Percentiles rank a stretch among this genome's conserved stretches.
Evolutionary conservation across 2,797 vertebrate genomes (phyloP).

Genomic region (Gymnodraco acuticeps): DNA sequence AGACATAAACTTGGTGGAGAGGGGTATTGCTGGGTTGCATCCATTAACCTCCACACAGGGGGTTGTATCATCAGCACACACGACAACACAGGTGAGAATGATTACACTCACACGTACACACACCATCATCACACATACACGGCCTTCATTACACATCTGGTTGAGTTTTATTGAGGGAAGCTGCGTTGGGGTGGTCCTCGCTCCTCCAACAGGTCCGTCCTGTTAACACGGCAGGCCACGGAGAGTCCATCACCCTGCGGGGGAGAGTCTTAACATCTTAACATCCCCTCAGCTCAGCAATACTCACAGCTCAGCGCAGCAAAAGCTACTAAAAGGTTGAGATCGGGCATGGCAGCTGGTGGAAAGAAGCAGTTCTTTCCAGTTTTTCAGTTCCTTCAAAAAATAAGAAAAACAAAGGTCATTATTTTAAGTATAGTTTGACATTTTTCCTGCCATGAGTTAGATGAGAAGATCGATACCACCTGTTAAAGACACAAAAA

Average conservation of each 20-base stretch:
- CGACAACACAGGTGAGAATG: constrained; percentile 83
- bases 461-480: neutral
- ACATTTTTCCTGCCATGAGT: neutral
- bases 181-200: constrained; percentile 82
- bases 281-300: constrained; percentile 20
- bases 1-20: constrained; percentile 17
- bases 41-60: constrained; percentile 71
- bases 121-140: constrained; percentile 56
- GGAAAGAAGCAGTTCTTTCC: neutral
- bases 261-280: constrained; percentile 50
- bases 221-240: constrained; percentile 75
- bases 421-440: neutral
- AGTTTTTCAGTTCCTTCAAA: too few species aligned
- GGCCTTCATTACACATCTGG: constrained; percentile 87
- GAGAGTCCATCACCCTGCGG: constrained; percentile 53
- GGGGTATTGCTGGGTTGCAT: constrained; percentile 42
- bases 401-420: too few species aligned
- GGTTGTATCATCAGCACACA: constrained; percentile 70
- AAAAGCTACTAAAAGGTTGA: neutral
- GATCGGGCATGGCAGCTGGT: neutral
- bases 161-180: constrained; percentile 82
- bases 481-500: neutral
- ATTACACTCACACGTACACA: constrained; percentile 70
- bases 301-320: neutral
- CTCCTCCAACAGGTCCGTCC: constrained; percentile 76